phyloP scores from a whole-genome alignment of 2,113 vertebrate genomes.

The Pandion haliaetus region DNA sequence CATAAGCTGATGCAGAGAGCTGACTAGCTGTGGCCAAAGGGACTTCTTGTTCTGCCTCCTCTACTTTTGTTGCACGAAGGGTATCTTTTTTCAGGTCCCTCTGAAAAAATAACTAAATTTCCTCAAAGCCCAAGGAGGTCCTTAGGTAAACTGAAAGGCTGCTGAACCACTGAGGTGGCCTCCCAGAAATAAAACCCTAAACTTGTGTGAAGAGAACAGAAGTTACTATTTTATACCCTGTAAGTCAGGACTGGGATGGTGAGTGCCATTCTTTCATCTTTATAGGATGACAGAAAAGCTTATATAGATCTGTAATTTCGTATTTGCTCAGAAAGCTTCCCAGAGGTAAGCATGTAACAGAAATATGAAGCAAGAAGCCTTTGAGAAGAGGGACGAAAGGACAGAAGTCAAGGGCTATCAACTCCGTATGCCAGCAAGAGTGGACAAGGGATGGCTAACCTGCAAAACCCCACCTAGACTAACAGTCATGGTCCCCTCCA shows the following conservation, averaged over 20 bases:
- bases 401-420: neutral
- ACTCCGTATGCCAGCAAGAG: neutral
- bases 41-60: neutral
- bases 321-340: neutral
- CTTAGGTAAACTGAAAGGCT: neutral
- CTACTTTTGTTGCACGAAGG: neutral
- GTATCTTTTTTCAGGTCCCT: neutral
- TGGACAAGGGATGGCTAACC: rapidly evolving
- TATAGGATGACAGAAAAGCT: neutral
- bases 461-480: neutral
- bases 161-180: neutral
- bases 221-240: neutral
- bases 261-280: neutral
- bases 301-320: neutral
- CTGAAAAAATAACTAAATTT: neutral
- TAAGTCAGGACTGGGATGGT: neutral
- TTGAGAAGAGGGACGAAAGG: neutral
- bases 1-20: neutral
- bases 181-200: neutral
- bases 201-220: neutral
- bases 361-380: neutral
- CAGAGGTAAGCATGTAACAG: neutral
- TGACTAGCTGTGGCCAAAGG: neutral
- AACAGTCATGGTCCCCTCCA: neutral
- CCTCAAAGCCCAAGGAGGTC: neutral